A percentile compares a stretch with the other conserved stretches of the same genome.
Conservation (phyloP, 2,888 invertebrate species). For the Gymnosoma rotundatum region DNA sequence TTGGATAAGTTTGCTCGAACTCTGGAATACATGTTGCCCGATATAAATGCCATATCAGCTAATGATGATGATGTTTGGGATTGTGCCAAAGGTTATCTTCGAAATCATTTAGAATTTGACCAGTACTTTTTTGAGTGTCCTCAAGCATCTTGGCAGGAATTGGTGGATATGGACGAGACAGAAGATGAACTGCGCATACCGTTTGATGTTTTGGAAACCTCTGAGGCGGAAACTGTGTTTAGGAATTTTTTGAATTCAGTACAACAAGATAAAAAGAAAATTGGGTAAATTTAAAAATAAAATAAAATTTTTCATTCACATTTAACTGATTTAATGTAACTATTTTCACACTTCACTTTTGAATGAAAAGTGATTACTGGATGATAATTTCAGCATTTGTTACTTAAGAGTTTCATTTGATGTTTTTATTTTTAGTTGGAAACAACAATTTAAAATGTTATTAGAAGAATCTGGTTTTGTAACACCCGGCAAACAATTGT, state of each 20-base stretch:
- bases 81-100: constrained; percentile 91
- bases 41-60: constrained; percentile 86
- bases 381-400: neutral
- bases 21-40: constrained; percentile 90
- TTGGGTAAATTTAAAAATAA: constrained; percentile 86
- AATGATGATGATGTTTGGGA: constrained; percentile 90
- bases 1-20: constrained; percentile 90
- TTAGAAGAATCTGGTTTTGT: constrained; percentile 97
- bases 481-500: constrained; percentile 95
- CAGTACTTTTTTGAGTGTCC: constrained; percentile 95
- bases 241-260: constrained; percentile 95
- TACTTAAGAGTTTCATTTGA: neutral
- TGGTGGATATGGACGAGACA: constrained; percentile 85
- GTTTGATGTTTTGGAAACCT: constrained; percentile 94
- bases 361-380: too few relatives aligned
- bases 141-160: constrained; percentile 90
- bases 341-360: neutral
- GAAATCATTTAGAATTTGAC: constrained; percentile 95
- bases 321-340: neutral
- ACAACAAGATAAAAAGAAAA: constrained; percentile 94
- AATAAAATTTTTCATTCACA: neutral
- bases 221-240: constrained; percentile 95
- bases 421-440: constrained; percentile 86
- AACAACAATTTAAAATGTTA: constrained; percentile 95
- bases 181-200: constrained; percentile 91